Percentiles rank a stretch among this genome's conserved stretches.
Evolutionary conservation across 2,888 invertebrate genomes (phyloP).

Genomic region (Cosmia pyralina): DNA sequence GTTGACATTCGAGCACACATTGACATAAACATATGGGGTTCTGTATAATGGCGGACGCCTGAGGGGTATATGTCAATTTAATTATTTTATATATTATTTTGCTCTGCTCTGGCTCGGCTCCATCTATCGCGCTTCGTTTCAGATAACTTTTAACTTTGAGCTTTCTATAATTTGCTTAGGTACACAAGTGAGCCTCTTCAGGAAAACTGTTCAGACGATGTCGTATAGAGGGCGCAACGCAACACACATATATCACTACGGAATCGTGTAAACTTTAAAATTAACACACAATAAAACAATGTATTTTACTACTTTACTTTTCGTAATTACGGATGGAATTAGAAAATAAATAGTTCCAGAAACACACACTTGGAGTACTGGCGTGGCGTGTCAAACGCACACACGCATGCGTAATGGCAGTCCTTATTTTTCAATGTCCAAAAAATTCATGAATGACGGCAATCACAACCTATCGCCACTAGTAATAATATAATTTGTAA

Average conservation of each 20-base stretch:
- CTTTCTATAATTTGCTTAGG: not conserved
- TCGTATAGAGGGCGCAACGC: slow-evolving; percentile 50
- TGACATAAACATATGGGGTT: no score
- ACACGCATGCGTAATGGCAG: slow-evolving; percentile 83
- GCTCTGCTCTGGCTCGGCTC: slow-evolving; percentile 2
- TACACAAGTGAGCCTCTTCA: not conserved
- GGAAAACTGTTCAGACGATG: not conserved
- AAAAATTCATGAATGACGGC: slow-evolving; percentile 87
- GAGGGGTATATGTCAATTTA: no score
- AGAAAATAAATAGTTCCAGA: slow-evolving; percentile 30
- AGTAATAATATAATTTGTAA: slow-evolving; percentile 80
- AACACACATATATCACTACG: not conserved
- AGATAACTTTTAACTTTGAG: not conserved
- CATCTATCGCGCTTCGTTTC: slow-evolving; percentile 28
- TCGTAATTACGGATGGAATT: not conserved
- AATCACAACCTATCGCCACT: slow-evolving; percentile 80
- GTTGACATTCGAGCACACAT: no score
- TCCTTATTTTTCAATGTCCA: slow-evolving; percentile 80
- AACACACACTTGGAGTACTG: slow-evolving; percentile 69
- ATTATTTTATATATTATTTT: no score
- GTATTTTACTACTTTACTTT: not conserved
- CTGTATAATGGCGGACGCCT: no score
- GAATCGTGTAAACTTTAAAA: not conserved
- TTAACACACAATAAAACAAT: not conserved
- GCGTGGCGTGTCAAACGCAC: slow-evolving; percentile 56